A percentile compares a stretch with the other conserved stretches of the same genome.
phyloP scores from a whole-genome alignment of 2,113 vertebrate genomes.

The Pontoporia blainvillei region DNA sequence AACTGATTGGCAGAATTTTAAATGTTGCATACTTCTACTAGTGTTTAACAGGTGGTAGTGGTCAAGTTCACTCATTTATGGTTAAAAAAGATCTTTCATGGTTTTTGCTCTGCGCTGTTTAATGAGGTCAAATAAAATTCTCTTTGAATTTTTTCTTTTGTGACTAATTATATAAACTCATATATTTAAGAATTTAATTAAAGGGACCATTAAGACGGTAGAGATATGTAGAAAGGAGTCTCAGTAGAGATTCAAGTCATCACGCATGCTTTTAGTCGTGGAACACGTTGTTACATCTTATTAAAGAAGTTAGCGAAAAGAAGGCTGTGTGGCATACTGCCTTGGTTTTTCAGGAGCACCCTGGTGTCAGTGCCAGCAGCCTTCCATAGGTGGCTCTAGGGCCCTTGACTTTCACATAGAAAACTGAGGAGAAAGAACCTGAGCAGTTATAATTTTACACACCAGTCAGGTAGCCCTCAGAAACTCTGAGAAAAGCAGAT shows the following conservation, averaged over 20 bases:
- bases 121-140: background rate
- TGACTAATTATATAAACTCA: background rate
- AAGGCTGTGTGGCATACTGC: background rate
- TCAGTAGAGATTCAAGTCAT: background rate
- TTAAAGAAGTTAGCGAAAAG: background rate
- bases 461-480: background rate
- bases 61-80: background rate
- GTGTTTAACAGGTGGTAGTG: background rate
- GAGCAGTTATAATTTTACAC: background rate
- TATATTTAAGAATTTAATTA: background rate
- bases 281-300: background rate
- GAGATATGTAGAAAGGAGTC: background rate
- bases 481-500: background rate
- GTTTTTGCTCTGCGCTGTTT: slow-evolving; percentile 23
- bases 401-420: background rate
- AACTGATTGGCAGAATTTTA: background rate
- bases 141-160: background rate
- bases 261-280: background rate
- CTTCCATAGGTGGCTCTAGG: background rate
- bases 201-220: background rate
- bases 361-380: background rate
- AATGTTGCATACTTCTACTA: background rate
- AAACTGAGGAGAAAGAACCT: background rate
- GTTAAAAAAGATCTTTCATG: background rate
- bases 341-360: background rate